Conservation (phyloP, 2,888 invertebrate species). For the Crossocerus cetratus region DNA sequence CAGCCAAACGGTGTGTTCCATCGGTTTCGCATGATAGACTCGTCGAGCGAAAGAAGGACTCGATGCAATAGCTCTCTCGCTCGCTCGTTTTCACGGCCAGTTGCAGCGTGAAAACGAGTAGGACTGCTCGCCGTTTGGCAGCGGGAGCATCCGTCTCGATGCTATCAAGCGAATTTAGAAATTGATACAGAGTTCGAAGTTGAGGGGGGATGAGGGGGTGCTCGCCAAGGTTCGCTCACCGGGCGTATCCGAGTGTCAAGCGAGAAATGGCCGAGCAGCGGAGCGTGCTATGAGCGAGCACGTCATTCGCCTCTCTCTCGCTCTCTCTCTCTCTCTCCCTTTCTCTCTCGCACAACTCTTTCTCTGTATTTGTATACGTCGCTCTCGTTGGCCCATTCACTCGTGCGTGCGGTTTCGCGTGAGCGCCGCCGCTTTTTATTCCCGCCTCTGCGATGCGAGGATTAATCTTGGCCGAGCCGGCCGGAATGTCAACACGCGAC, state of each 20-base stretch:
- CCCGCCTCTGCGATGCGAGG: constrained; percentile 12
- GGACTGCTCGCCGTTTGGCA: too few species aligned
- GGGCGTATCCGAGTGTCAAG: constrained; percentile 34
- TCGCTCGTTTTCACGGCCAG: neutral
- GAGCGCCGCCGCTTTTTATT: constrained; percentile 36
- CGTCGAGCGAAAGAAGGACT: too few species aligned
- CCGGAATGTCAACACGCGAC: constrained; percentile 36
- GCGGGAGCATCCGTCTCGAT: too few species aligned
- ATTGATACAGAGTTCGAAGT: constrained; percentile 20
- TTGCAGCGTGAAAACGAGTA: too few species aligned
- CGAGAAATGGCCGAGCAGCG: constrained; percentile 11
- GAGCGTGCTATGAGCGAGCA: constrained; percentile 28
- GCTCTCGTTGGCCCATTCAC: constrained; percentile 3
- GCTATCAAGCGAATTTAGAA: constrained; percentile 16
- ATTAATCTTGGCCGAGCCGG: constrained; percentile 29
- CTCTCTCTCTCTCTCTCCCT: too few species aligned
- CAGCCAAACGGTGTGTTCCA: too few species aligned
- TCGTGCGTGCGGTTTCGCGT: constrained; percentile 39
- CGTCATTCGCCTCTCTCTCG: constrained; percentile 5
- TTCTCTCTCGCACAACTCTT: too few species aligned
- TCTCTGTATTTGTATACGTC: too few species aligned
- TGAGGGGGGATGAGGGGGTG: too few species aligned
- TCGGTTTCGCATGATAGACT: too few species aligned
- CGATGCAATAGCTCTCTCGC: too few species aligned
- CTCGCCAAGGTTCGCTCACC: too few species aligned